phyloP scores from a whole-genome alignment of 2,888 invertebrate species.

The Andrena trimmerana region DNA sequence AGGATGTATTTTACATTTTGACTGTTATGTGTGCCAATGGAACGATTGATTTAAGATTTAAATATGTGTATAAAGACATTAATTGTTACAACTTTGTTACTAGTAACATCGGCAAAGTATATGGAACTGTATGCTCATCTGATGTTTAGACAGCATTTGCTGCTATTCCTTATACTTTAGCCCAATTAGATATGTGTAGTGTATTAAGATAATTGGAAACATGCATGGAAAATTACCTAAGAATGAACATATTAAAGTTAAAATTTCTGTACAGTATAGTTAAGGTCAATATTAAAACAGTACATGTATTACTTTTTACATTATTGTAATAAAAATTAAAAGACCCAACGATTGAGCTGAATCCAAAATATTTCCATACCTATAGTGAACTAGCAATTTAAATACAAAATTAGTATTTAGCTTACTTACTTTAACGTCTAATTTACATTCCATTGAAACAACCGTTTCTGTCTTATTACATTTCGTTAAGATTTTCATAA shows the following conservation, averaged over 20 bases:
- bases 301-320: background rate
- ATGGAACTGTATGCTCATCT: background rate
- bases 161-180: too few relatives aligned
- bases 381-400: background rate
- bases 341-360: background rate
- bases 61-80: background rate
- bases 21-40: background rate
- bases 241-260: background rate
- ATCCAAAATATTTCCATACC: background rate
- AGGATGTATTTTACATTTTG: background rate
- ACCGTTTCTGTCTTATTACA: background rate
- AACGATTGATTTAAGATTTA: background rate
- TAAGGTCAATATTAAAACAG: constrained; percentile 8
- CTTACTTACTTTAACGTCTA: background rate
- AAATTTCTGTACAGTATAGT: background rate
- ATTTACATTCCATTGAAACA: background rate
- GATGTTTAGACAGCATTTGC: too few relatives aligned
- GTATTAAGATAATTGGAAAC: constrained; percentile 15
- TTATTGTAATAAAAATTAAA: constrained; percentile 36
- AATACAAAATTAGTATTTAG: background rate
- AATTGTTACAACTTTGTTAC: constrained; percentile 13
- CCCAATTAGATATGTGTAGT: constrained; percentile 3
- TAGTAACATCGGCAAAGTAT: constrained; percentile 13
- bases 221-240: background rate
- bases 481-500: background rate